These are phyloP conservation scores for Leistus spinibarbis DNA, from an alignment of 2,888 invertebrate species.

Conservation along the genomic window DNA sequence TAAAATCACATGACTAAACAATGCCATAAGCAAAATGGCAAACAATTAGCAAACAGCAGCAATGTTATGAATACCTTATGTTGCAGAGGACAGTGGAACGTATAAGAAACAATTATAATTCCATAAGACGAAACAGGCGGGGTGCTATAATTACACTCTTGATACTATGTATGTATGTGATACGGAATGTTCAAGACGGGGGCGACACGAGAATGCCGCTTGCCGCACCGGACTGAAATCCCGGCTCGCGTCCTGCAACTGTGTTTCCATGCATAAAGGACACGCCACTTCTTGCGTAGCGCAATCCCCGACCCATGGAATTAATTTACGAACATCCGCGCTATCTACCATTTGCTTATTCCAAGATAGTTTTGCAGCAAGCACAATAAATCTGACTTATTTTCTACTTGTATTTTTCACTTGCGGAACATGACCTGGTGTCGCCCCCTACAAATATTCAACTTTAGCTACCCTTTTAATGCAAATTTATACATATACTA, in stretches of 20 bases:
- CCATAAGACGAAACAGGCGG: slow-evolving; percentile 20
- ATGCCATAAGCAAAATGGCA: background rate
- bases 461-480: too few species aligned
- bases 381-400: background rate
- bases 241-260: background rate
- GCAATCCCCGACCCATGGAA: background rate
- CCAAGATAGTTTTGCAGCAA: background rate
- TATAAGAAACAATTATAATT: slow-evolving; percentile 37
- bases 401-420: too few species aligned
- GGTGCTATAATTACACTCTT: background rate
- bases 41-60: background rate
- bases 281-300: background rate
- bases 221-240: background rate
- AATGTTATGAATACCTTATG: background rate
- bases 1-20: background rate
- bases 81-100: background rate
- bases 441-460: too few species aligned
- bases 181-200: background rate
- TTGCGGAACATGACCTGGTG: too few species aligned
- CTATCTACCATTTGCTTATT: background rate
- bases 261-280: background rate
- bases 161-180: background rate
- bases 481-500: too few species aligned
- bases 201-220: background rate
- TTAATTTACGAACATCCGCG: background rate